A percentile compares a stretch with the other conserved stretches of the same genome.
phyloP scores from a whole-genome alignment of 2,888 invertebrate genomes.

The Sceliomorpha sp. region DNA sequence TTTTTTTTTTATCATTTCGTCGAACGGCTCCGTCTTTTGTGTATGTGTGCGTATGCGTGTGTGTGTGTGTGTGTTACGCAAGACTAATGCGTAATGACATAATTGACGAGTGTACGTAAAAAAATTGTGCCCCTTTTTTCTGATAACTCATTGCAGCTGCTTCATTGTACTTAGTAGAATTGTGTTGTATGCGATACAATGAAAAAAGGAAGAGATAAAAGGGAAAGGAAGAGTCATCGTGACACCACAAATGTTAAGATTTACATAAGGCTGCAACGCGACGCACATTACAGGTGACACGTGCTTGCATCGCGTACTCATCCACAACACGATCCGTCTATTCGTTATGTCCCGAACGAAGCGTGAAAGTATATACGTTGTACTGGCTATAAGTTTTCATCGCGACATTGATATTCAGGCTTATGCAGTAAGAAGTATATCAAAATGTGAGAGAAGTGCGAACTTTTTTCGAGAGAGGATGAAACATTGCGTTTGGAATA shows the following conservation, averaged over 20 bases:
- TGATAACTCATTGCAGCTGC: constrained; percentile 17
- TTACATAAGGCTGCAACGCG: constrained; percentile 23
- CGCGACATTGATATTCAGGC: not conserved
- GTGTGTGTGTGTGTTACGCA: no score
- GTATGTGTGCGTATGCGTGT: no score
- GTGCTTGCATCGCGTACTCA: constrained; percentile 27
- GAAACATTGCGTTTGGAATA: no score
- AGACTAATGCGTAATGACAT: constrained; percentile 3
- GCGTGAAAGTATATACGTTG: not conserved
- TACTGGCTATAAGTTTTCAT: not conserved
- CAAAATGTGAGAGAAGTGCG: no score
- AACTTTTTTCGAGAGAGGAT: no score
- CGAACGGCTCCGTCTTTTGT: no score
- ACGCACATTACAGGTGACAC: constrained; percentile 23
- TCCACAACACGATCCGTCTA: constrained; percentile 23
- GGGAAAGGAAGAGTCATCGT: constrained; percentile 28
- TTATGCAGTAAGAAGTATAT: not conserved
- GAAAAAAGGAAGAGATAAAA: constrained; percentile 14
- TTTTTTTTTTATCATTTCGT: no score
- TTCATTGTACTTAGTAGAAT: constrained; percentile 18
- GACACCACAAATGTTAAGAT: constrained; percentile 31
- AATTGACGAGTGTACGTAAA: constrained; percentile 5
- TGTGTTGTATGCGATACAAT: constrained; percentile 14
- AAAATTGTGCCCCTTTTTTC: constrained; percentile 1
- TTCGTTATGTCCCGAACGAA: constrained; percentile 12